Conservation (phyloP, 2,113 vertebrate genomes). For the Oceanodroma tethys region DNA sequence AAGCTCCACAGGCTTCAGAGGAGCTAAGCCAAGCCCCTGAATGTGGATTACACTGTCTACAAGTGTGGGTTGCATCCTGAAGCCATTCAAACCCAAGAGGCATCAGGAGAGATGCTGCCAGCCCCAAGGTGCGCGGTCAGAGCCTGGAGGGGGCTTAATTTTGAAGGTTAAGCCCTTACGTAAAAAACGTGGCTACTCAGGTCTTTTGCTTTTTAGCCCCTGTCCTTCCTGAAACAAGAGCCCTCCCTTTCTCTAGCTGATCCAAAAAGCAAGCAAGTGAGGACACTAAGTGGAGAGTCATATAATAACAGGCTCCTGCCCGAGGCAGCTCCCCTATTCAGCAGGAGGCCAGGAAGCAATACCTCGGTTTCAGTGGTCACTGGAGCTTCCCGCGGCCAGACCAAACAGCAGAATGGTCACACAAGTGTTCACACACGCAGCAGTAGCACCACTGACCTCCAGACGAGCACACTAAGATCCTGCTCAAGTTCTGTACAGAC, state of each 20-base stretch:
- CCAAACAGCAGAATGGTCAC: background rate
- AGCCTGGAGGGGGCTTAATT: background rate
- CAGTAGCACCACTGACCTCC: background rate
- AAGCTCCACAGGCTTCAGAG: background rate
- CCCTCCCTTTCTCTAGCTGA: background rate
- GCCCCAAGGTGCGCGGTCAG: background rate
- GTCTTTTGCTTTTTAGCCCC: background rate
- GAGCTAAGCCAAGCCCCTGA: background rate
- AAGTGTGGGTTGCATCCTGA: background rate
- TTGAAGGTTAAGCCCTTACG: background rate
- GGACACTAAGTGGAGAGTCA: constrained; percentile 42
- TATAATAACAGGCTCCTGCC: background rate
- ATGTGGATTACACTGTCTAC: background rate
- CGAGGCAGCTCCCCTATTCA: fast-evolving
- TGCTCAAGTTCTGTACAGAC: background rate
- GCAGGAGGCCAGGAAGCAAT: background rate
- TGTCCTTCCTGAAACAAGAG: background rate
- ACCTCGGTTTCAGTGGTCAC: no score
- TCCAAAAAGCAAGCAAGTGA: constrained; percentile 7
- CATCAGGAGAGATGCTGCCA: background rate
- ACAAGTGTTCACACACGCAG: background rate
- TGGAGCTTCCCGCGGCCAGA: background rate
- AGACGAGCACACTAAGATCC: background rate
- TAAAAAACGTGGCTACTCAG: background rate
- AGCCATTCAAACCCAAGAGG: background rate